Conservation (phyloP, 2,797 vertebrate genomes). For the Lutra lutra region DNA sequence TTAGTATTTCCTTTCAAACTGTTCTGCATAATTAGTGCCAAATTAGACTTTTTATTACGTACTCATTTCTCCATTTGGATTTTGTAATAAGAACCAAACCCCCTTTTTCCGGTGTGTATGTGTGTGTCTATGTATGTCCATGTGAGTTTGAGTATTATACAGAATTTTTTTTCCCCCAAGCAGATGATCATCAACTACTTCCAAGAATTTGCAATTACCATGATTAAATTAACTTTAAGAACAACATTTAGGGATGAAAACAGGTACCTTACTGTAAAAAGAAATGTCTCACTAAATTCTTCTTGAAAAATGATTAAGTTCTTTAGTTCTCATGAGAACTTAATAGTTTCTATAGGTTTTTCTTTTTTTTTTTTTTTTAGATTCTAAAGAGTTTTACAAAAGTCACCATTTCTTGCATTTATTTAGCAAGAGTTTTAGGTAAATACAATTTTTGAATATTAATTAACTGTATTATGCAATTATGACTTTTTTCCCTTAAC, state of each 20-base stretch:
- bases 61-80: constrained; percentile 42
- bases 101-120: background rate
- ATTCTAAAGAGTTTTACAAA: background rate
- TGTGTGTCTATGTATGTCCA: background rate
- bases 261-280: background rate
- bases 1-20: constrained; percentile 37
- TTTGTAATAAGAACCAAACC: constrained; percentile 36
- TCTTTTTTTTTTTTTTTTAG: background rate
- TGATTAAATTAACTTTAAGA: constrained; percentile 47
- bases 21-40: background rate
- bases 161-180: background rate
- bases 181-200: constrained; percentile 31
- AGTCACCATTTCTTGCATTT: background rate
- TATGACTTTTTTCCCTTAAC: background rate
- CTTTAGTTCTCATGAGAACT: background rate
- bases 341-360: background rate
- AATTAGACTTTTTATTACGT: background rate
- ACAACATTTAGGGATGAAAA: background rate
- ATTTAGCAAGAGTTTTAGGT: constrained; percentile 6
- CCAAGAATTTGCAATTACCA: constrained; percentile 33
- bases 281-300: background rate
- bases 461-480: background rate
- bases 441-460: background rate
- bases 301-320: background rate
- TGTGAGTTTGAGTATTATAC: constrained; percentile 39